Evolutionary conservation across 2,113 vertebrate species (phyloP).

Genomic region (Protobothrops mucrosquamatus): DNA sequence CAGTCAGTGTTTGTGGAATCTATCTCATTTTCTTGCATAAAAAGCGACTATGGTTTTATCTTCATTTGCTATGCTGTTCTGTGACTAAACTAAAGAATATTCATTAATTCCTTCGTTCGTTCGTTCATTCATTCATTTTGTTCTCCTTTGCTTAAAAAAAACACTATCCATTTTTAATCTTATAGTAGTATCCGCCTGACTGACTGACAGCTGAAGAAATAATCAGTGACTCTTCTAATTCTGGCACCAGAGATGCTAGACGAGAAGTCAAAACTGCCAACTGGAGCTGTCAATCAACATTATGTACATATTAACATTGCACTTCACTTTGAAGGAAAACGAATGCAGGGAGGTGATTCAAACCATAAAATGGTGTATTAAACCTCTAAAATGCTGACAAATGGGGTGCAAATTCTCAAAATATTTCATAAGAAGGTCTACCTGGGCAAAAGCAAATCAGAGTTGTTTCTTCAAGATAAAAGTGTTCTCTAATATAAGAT

Average conservation of each 20-base stretch:
- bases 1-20: neutral
- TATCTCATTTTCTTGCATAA: neutral
- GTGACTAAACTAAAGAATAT: neutral
- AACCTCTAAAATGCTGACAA: neutral
- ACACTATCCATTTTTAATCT: constrained; percentile 5
- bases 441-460: neutral
- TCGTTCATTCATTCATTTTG: neutral
- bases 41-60: neutral
- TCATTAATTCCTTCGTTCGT: neutral
- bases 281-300: constrained; percentile 15
- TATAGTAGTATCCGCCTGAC: neutral
- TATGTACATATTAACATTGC: constrained; percentile 3
- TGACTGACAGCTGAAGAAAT: constrained; percentile 23
- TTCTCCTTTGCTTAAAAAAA: neutral
- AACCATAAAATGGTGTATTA: neutral
- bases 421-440: neutral
- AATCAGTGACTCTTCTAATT: constrained; percentile 17
- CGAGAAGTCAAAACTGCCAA: constrained; percentile 22
- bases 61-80: neutral
- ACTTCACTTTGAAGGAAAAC: neutral
- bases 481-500: too few species aligned
- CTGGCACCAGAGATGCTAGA: constrained; percentile 16
- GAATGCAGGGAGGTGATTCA: neutral
- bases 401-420: neutral
- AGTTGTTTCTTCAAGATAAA: neutral